Conservation (phyloP, 2,888 invertebrate species). For the Cordilura impudica region DNA sequence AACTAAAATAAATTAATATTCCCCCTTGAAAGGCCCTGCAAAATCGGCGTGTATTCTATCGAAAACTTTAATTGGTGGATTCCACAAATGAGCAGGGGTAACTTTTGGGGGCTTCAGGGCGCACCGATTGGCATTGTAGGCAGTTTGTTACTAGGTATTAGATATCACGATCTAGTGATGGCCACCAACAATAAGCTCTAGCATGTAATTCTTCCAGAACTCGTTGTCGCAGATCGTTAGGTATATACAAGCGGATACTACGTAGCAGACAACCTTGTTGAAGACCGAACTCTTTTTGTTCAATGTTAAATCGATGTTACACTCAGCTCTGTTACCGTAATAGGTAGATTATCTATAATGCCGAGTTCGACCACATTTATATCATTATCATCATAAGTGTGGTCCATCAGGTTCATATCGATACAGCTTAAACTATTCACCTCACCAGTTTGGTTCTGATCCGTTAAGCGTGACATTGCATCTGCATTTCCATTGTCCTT, state of each 20-base stretch:
- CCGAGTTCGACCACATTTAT: slow-evolving; percentile 31
- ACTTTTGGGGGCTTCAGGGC: slow-evolving; percentile 25
- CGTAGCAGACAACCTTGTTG: slow-evolving; percentile 32
- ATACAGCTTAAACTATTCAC: slow-evolving; percentile 11
- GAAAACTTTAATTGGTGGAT: slow-evolving; percentile 36
- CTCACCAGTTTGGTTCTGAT: no score
- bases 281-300: slow-evolving; percentile 29
- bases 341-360: slow-evolving; percentile 37
- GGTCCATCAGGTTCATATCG: not conserved
- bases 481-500: slow-evolving; percentile 38
- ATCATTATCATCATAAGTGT: no score
- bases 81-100: slow-evolving; percentile 32
- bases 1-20: slow-evolving; percentile 30
- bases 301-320: slow-evolving; percentile 22
- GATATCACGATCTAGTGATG: slow-evolving; percentile 46
- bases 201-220: slow-evolving; percentile 1
- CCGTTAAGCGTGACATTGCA: slow-evolving; percentile 35
- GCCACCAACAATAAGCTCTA: slow-evolving; percentile 35
- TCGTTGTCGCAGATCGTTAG: slow-evolving; percentile 32
- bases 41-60: slow-evolving; percentile 64
- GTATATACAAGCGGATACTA: slow-evolving; percentile 33
- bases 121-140: slow-evolving; percentile 48
- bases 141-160: slow-evolving; percentile 48
- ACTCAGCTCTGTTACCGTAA: slow-evolving; percentile 39
- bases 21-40: slow-evolving; percentile 17